These are phyloP conservation scores for Orgyia antiqua DNA, from an alignment of 2,888 invertebrate species.

Conservation along the genomic window DNA sequence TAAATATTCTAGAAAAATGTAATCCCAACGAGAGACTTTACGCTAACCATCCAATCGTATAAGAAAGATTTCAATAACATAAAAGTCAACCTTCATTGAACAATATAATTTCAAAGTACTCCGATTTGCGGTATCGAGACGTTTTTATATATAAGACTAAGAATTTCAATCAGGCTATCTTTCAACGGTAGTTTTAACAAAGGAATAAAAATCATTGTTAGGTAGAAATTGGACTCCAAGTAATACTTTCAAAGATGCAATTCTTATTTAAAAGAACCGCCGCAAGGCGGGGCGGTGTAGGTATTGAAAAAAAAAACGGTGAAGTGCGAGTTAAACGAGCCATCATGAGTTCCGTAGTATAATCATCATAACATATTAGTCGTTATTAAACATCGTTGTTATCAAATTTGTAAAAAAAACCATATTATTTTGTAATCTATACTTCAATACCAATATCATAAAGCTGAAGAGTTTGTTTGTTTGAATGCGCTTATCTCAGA, in stretches of 20 bases:
- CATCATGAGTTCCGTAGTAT: no score
- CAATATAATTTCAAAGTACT: constrained; percentile 22
- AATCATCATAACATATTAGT: no score
- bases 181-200: constrained; percentile 27
- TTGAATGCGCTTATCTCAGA: no score
- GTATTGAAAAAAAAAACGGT: constrained; percentile 16
- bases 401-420: no score
- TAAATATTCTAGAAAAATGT: no score
- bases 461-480: no score
- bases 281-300: constrained; percentile 10
- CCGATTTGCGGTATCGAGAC: constrained; percentile 13
- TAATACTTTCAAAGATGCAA: constrained; percentile 32
- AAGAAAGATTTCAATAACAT: constrained; percentile 14
- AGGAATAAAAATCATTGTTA: constrained; percentile 41
- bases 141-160: constrained; percentile 21
- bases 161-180: constrained; percentile 47
- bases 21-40: no score
- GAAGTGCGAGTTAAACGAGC: no score
- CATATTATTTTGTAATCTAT: no score
- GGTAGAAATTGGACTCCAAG: constrained; percentile 22
- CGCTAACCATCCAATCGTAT: no score
- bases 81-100: constrained; percentile 11
- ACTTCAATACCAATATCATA: no score
- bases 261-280: constrained; percentile 33
- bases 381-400: no score